phyloP scores from a whole-genome alignment of 1,140 invertebrate species.

The Andrena cerasifolii region DNA sequence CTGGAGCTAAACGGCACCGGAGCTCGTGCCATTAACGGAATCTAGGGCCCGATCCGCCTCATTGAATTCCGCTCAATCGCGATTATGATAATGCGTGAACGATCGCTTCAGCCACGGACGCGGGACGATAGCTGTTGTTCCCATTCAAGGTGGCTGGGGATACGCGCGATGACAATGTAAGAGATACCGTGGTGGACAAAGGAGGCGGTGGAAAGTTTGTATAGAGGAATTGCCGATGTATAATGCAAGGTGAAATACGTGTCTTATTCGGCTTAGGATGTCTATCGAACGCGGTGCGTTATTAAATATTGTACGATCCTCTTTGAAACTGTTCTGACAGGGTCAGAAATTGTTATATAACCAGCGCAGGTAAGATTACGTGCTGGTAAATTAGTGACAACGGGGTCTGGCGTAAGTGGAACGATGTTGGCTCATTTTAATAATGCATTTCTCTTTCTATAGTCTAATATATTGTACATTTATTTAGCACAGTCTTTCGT shows the following conservation, averaged over 20 bases:
- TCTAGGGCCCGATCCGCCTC: slow-evolving; percentile 68
- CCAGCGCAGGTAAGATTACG: too few relatives aligned
- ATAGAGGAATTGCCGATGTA: neutral
- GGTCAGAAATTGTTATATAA: too few relatives aligned
- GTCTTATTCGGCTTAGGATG: neutral
- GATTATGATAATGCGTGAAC: slow-evolving; percentile 71
- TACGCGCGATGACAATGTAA: slow-evolving; percentile 27
- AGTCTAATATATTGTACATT: too few relatives aligned
- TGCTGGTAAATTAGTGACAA: too few relatives aligned
- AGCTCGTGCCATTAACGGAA: slow-evolving; percentile 71
- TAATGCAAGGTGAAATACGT: neutral
- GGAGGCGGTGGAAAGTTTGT: neutral
- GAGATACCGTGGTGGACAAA: slow-evolving; percentile 15
- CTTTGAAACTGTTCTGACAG: too few relatives aligned
- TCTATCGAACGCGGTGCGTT: neutral
- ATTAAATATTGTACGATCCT: too few relatives aligned
- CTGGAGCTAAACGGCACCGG: slow-evolving; percentile 67
- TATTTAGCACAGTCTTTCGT: too few relatives aligned
- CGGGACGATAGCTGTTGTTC: slow-evolving; percentile 35
- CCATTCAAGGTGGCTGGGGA: neutral
- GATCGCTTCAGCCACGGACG: slow-evolving; percentile 36
- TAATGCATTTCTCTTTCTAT: too few relatives aligned
- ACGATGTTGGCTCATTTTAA: too few relatives aligned
- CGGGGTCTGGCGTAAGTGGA: too few relatives aligned
- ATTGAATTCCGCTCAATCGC: slow-evolving; percentile 69